Conservation (phyloP, 2,113 vertebrate species). For the Coturnix japonica region DNA sequence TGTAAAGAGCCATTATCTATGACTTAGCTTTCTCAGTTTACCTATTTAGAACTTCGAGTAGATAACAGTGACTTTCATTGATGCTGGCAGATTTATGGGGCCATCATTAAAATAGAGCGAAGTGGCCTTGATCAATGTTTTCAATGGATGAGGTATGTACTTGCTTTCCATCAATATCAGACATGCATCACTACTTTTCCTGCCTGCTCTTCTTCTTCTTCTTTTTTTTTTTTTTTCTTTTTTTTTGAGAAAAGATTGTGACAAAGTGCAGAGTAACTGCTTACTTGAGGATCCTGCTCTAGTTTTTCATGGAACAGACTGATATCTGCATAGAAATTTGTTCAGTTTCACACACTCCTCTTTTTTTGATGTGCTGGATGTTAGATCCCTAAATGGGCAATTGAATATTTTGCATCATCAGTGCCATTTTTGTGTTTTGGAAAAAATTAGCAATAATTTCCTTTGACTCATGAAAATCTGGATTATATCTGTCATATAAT, state of each 20-base stretch:
- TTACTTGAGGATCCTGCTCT: neutral
- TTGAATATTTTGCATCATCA: neutral
- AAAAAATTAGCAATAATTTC: neutral
- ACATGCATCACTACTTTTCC: conserved; percentile 44
- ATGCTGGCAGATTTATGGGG: conserved; percentile 66
- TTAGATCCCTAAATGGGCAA: neutral
- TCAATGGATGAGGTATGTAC: conserved; percentile 49
- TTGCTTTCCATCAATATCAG: conserved; percentile 65
- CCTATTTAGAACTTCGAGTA: conserved; percentile 31
- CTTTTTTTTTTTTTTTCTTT: neutral
- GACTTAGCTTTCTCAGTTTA: neutral
- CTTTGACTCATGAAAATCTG: neutral
- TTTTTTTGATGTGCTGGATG: neutral
- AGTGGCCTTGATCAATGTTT: conserved; percentile 65
- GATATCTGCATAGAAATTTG: neutral
- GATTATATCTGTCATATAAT: neutral
- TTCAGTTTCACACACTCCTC: neutral
- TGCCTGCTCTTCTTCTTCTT: neutral
- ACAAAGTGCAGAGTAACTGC: neutral
- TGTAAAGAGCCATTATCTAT: conserved; percentile 13
- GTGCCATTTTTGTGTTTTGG: neutral
- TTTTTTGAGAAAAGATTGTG: neutral
- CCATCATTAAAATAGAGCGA: conserved; percentile 44
- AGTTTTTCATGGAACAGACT: neutral
- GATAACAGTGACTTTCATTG: conserved; percentile 62